Percentiles rank a stretch among this genome's conserved stretches.
Evolutionary conservation across 2,888 invertebrate species (phyloP).

Genomic region (Nebria brevicollis): DNA sequence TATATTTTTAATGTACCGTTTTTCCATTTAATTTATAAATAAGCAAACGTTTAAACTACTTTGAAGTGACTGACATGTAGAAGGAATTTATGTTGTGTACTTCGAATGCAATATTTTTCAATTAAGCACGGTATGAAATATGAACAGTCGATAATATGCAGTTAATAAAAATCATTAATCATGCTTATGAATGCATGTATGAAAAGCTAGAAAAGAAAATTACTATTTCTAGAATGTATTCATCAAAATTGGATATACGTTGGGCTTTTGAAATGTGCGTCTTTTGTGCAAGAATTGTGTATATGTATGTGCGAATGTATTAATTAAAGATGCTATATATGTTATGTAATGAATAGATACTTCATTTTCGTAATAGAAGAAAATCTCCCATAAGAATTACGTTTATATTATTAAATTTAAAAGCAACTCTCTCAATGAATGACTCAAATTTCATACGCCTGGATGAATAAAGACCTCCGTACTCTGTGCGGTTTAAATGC

Average conservation of each 20-base stretch:
- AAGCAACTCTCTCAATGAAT: background rate
- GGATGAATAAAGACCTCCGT: background rate
- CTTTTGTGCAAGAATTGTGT: background rate
- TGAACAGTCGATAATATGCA: background rate
- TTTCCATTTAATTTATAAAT: no score
- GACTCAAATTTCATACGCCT: no score
- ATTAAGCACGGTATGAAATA: background rate
- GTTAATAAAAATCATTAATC: background rate
- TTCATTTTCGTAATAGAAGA: background rate
- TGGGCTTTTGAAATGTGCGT: background rate
- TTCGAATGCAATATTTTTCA: background rate
- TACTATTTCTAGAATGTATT: background rate
- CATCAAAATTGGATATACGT: background rate
- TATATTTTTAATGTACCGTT: no score
- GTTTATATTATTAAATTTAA: background rate
- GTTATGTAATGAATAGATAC: background rate
- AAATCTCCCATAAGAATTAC: background rate
- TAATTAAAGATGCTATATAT: background rate
- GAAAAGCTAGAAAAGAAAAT: background rate
- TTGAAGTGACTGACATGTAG: no score
- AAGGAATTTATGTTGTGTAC: no score
- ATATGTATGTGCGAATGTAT: background rate
- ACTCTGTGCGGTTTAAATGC: background rate
- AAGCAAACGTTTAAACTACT: no score
- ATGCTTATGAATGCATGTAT: background rate